Base-by-base conservation (phyloP, 30 jellyfish, hydroid and myxozoan species). In the Hydra vulgaris region DNA sequence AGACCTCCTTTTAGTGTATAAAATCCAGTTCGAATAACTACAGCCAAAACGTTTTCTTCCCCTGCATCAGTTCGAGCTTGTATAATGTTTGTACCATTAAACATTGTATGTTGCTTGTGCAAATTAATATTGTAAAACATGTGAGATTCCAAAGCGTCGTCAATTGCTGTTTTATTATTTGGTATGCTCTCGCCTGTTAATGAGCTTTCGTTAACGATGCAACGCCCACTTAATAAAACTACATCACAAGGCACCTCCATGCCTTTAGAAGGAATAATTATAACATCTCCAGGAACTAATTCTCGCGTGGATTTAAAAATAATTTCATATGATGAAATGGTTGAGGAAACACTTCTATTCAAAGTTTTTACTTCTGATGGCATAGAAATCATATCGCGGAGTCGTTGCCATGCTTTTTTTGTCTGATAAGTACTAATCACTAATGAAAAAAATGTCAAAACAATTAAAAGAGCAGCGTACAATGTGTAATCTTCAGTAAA, bases 281-380 rank as follows among this genome's bases (percentile, higher is more conserved):
- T 17, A 19, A 83, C 26, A 78, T 83, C 91, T 20, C 91, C 91
- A 66, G 91, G 91, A 68, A 83, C 91, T 52, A 83, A 70, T 8
- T 77, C 78, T 1, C 20, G 25, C n/a, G 91, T 77, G 19, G 84
- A 80, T 80, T 80, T 80, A 1, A 84, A 18, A 16, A 26, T 8
- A 18, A 80, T 70, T 17, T 66, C 19, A 4, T 18, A 20, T 8
- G 4, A 5, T 68, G 26, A n/a, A 7, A 68, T 27, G 20, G 74
- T 73, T 73, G 53, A n/a, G n/a, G n/a, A n/a, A n/a, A n/a, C n/a
- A n/a, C n/a, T n/a, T n/a, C n/a, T n/a, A n/a, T n/a, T n/a, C n/a
- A n/a, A n/a, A n/a, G n/a, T n/a, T n/a, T n/a, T n/a, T 26, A n/a
- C 53, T 5, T 26, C 81, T 73, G 66, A 23, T 3, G 23, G 7